Evolutionary conservation across 2,113 vertebrate species (phyloP).

Genomic region (Phaetusa simplex): DNA sequence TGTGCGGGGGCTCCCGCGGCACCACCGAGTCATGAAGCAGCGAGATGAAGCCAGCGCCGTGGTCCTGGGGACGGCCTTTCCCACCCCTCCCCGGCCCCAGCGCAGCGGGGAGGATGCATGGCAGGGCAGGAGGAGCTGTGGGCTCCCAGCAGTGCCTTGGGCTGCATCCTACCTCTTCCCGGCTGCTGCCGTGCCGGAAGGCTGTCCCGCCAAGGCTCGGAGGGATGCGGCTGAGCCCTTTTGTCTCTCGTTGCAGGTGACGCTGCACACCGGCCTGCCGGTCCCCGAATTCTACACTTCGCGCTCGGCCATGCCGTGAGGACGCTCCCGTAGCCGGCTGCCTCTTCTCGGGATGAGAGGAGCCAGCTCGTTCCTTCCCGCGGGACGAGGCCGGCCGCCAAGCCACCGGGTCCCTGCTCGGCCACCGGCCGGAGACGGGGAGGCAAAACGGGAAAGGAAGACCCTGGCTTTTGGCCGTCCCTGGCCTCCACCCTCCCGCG

Average conservation of each 20-base stretch:
- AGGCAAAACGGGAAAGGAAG: background rate
- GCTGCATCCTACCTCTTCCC: background rate
- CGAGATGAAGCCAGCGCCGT: background rate
- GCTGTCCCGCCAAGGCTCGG: background rate
- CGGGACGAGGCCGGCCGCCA: background rate
- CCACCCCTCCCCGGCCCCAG: background rate
- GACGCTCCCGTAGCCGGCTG: slow-evolving; percentile 20
- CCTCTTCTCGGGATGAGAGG: background rate
- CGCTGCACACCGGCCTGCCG: slow-evolving; percentile 91
- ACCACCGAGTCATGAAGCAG: background rate
- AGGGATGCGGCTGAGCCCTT: background rate
- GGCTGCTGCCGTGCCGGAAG: rapidly evolving
- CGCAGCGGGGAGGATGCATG: background rate
- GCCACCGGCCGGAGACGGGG: background rate
- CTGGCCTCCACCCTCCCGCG: background rate
- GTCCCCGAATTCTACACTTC: slow-evolving; percentile 94
- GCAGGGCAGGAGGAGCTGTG: background rate
- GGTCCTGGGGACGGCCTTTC: background rate
- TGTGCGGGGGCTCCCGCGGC: background rate
- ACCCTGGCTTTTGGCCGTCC: background rate
- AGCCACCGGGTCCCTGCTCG: background rate
- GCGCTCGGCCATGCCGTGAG: slow-evolving; percentile 77
- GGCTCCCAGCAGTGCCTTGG: rapidly evolving
- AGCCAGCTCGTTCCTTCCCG: slow-evolving; percentile 11
- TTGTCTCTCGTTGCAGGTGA: slow-evolving; percentile 77